Evolutionary conservation across 2,113 vertebrate genomes (phyloP), one percentile per base, ranked within the genome.

Genomic region (Saccopteryx bilineata): DNA sequence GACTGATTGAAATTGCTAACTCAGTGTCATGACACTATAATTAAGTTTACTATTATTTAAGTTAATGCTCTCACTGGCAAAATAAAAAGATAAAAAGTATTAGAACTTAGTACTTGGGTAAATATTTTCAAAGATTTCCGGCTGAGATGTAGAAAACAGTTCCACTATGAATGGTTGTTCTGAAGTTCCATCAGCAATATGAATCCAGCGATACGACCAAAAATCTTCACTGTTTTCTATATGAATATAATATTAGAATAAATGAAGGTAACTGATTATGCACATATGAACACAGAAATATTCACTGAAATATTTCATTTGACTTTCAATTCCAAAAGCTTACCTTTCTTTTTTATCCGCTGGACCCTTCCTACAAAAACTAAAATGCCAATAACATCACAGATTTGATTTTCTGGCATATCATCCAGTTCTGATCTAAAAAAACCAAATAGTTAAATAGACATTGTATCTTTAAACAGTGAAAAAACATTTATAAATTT

Each of bases 71-170:
- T 28, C 58, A 61, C 8, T 87, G 63, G 24, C 21, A 54, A 89
- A 91, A 84, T 78, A 86, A 78, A 95, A 85, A 69, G 21, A 83
- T 39, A 96, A 72, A 89, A 95, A 95, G 86, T 81, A 95, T 87
- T 96, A 58, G 28, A 97, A 94, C 19, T 84, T 48, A 98, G 97
- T 99, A 99, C 99, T 99, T 95, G 99, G 99, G 91, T 98, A 98
- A 92, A 99, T 99, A 54, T n/a, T 97, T 96, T 98, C 98, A 98
- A 99, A 99, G 95, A 99, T 98, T 92, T 99, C 99, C 39, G 99
- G 99, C 95, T 99, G 99, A 91, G 99, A 99, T 78, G 99, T 99
- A 74, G 99, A 99, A 98, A 99, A 99, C 75, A 99, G 97, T 98
- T 99, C 99, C 97, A 99, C 96, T 89, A 99, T 98, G 94, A 99